Percentiles rank a stretch among this genome's conserved stretches.
These are phyloP conservation scores for Mesitornis unicolor DNA, from an alignment of 2,113 vertebrate genomes.

Conservation along the genomic window DNA sequence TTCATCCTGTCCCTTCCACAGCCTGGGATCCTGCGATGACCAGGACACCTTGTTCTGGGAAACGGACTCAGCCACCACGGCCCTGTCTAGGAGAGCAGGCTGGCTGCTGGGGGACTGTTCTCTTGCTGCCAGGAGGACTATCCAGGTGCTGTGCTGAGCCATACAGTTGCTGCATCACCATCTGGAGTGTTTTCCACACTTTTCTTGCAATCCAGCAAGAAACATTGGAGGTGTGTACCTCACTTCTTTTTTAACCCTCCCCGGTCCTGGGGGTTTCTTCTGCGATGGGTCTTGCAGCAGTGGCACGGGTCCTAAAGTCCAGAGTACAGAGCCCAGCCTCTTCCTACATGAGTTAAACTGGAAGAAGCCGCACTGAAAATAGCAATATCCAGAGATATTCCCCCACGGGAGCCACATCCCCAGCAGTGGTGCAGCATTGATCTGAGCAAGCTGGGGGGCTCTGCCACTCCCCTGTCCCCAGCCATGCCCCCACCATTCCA, in stretches of 20 bases:
- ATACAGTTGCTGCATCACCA: accelerated
- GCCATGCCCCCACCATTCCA: accelerated
- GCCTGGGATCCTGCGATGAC: background rate
- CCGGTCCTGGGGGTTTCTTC: background rate
- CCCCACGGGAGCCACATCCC: background rate
- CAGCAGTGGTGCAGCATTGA: background rate
- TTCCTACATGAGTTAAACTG: background rate
- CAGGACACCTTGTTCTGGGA: too few species aligned
- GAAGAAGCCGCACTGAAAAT: background rate
- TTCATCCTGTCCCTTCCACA: background rate
- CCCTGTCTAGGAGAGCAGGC: too few species aligned
- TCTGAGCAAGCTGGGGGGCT: background rate
- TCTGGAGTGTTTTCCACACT: background rate
- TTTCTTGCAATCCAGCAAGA: background rate
- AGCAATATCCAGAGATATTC: background rate
- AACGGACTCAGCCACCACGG: too few species aligned
- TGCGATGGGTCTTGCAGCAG: background rate
- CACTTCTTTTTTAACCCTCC: background rate
- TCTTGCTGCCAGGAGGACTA: background rate
- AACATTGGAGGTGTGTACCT: accelerated
- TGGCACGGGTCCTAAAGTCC: accelerated
- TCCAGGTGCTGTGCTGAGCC: background rate
- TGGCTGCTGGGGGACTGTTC: background rate
- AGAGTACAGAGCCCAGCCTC: background rate
- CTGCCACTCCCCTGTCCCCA: background rate